Evolutionary conservation across 64 coral and sea anemone species (phyloP).

Genomic region (Montipora efflorescens): DNA sequence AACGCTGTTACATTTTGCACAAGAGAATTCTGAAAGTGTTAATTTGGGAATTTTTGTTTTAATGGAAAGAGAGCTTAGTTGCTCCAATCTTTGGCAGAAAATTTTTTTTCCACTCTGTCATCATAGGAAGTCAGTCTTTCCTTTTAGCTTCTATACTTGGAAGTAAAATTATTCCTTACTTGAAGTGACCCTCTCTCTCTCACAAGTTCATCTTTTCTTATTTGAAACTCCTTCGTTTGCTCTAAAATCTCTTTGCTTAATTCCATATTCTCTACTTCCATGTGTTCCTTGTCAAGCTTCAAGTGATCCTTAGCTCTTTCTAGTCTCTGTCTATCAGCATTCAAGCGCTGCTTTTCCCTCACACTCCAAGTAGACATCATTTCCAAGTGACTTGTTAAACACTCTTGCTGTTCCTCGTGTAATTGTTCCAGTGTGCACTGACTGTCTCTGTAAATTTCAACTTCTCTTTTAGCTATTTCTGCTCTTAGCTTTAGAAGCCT

Average conservation of each 20-base stretch:
- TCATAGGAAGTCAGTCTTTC: not conserved
- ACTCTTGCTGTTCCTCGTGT: slow-evolving; percentile 47
- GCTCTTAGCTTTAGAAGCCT: slow-evolving; percentile 37
- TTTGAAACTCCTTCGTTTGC: slow-evolving; percentile 58
- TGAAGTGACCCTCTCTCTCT: slow-evolving; percentile 22
- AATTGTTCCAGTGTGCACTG: slow-evolving; percentile 35
- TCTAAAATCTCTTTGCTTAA: slow-evolving; percentile 46
- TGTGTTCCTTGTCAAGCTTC: slow-evolving; percentile 54
- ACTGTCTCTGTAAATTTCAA: slow-evolving; percentile 28
- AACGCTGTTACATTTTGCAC: too few relatives aligned
- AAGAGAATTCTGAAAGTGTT: too few relatives aligned
- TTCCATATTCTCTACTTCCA: slow-evolving; percentile 30
- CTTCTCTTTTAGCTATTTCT: slow-evolving; percentile 35
- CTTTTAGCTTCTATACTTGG: not conserved
- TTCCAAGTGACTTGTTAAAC: slow-evolving; percentile 10
- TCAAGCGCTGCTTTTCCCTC: slow-evolving; percentile 55
- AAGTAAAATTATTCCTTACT: slow-evolving; percentile 5
- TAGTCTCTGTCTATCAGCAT: slow-evolving; percentile 47
- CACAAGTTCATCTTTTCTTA: slow-evolving; percentile 10
- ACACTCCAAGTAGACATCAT: not conserved
- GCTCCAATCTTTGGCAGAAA: too few relatives aligned
- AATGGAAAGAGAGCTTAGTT: too few relatives aligned
- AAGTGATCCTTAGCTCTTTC: slow-evolving; percentile 61
- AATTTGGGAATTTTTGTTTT: too few relatives aligned
- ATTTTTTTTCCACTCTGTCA: too few relatives aligned